phyloP scores from a whole-genome alignment of 2,113 vertebrate species.

The Coturnix japonica region DNA sequence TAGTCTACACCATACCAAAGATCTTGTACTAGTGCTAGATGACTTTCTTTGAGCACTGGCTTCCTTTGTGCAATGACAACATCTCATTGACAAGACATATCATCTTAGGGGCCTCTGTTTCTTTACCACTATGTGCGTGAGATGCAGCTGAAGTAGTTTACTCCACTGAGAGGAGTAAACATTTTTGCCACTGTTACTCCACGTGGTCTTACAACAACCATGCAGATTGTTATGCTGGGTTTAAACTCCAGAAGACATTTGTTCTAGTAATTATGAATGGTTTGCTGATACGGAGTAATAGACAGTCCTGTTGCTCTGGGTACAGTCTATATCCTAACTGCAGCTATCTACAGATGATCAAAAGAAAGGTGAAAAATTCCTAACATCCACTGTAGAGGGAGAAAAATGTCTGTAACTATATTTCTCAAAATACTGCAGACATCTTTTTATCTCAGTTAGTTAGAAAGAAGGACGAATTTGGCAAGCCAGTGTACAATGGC shows the following conservation, averaged over 20 bases:
- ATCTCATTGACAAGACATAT: neutral
- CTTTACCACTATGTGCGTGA: fast-evolving
- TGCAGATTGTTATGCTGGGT: neutral
- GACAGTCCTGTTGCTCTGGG: neutral
- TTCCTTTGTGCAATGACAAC: fast-evolving
- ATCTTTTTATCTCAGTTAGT: neutral
- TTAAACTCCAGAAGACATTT: neutral
- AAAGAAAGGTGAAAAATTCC: neutral
- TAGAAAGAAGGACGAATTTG: constrained; percentile 5
- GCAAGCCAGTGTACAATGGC: neutral
- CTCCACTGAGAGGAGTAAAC: neutral
- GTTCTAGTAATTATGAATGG: neutral
- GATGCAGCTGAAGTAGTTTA: neutral
- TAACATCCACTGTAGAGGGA: neutral
- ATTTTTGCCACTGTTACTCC: neutral
- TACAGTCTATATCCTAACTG: neutral
- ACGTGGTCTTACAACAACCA: neutral
- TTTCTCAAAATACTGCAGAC: neutral
- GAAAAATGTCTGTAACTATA: neutral
- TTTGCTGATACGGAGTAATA: neutral
- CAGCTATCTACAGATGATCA: neutral
- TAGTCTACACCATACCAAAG: neutral
- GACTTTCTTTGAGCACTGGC: neutral
- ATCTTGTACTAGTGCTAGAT: neutral
- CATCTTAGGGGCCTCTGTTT: neutral